Evolutionary conservation across 2,113 vertebrate species (phyloP), one percentile per base, ranked within the genome.

Genomic region (Bolborhynchus lineola): DNA sequence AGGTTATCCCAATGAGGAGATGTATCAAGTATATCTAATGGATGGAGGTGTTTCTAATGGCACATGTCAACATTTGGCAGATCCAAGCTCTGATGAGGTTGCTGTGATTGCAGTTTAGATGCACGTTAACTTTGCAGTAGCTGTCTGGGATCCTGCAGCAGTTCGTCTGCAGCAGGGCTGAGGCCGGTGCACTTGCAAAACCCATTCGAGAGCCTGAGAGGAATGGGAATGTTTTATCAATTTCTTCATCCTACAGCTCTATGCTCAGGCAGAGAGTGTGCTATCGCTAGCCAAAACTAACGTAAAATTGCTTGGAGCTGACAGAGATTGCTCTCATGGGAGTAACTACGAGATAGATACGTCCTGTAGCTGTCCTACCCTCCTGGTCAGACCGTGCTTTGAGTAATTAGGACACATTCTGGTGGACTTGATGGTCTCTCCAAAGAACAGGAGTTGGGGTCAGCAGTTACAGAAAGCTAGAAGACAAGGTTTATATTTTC

Each of bases 21-120:
- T 33, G 11, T 3, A 2, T 3, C 8, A 8, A 17, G n/a, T 13
- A 4, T 15, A 16, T 4, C 46, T 24, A 1, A 2, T 0, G 47
- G 52, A 5, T 17, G 23, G 70, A 74, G 49, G 5, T 24, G 37
- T 5, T 67, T 37, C 69, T n/a, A 8, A 33, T 47, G 60, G 1
- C 7, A 7, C 13, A 1, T 1, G 1, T 31, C 63, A 17, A 1
- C 7, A 0, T 24, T 10, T 42, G 78, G 47, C 83, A 81, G 33
- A 7, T 11, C 25, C 76, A 39, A 4, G 42, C 42, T 63, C 65
- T 63, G 37, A 20, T 10, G 60, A 25, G 5, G n/a, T 7, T 23
- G 47, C 67, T 9, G 2, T 33, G 60, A 1, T n/a, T 29, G 52
- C 3, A 6, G 15, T 2, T 33, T 2, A 65, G 77, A 2, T 10